A percentile compares a stretch with the other conserved stretches of the same genome.
Conservation (phyloP, 2,797 vertebrate species). For the Bovichtus diacanthus region DNA sequence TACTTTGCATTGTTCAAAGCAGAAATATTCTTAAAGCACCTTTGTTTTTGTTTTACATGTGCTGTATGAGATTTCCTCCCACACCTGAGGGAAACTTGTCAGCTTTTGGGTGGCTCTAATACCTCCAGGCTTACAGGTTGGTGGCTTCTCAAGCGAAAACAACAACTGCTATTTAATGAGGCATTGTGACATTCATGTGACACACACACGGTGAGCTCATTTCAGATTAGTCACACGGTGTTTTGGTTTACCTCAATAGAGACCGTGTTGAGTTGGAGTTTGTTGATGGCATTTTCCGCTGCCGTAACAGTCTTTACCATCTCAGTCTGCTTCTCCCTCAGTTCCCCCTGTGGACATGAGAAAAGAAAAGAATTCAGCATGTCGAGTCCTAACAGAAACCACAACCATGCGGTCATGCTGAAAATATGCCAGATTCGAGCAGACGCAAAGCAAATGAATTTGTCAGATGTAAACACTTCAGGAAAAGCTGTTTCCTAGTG, state of each 20-base stretch:
- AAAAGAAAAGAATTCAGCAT: not conserved
- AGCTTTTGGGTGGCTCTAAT: not conserved
- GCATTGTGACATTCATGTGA: constrained; percentile 6
- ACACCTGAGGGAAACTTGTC: constrained; percentile 25
- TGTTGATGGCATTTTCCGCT: constrained; percentile 88
- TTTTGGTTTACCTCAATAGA: constrained; percentile 85
- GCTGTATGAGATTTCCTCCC: too few species aligned
- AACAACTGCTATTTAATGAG: not conserved
- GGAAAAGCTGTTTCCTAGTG: constrained; percentile 11
- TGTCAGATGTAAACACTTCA: not conserved
- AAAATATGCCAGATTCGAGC: constrained; percentile 5
- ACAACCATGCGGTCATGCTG: not conserved
- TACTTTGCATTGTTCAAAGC: too few species aligned
- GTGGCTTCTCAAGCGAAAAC: constrained; percentile 1
- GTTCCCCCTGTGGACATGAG: constrained; percentile 79
- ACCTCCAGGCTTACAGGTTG: not conserved
- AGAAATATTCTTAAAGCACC: too few species aligned
- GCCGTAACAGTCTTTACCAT: constrained; percentile 84
- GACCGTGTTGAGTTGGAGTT: constrained; percentile 86
- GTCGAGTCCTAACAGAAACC: not conserved
- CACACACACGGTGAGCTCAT: not conserved
- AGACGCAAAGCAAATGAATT: not conserved
- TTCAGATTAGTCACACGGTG: not conserved
- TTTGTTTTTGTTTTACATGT: too few species aligned
- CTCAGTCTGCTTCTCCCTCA: constrained; percentile 79